Evolutionary conservation across 2,888 invertebrate genomes (phyloP).

Genomic region (Lamellibrachia columna): DNA sequence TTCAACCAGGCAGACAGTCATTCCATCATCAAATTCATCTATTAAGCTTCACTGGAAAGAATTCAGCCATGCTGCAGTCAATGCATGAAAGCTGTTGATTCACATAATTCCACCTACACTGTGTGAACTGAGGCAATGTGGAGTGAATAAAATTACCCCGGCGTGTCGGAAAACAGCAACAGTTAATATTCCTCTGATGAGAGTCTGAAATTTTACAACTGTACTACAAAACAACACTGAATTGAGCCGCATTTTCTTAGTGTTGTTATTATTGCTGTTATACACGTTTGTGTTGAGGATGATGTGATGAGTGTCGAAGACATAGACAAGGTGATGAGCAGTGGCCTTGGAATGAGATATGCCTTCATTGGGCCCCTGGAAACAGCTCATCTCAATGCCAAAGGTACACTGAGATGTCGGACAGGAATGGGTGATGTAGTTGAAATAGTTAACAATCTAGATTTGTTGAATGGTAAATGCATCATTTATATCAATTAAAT

Average conservation of each 20-base stretch:
- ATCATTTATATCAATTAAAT: too few relatives aligned
- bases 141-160: too few relatives aligned
- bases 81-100: too few relatives aligned
- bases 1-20: too few relatives aligned
- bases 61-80: too few relatives aligned
- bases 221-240: not conserved
- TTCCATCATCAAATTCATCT: too few relatives aligned
- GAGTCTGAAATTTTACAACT: too few relatives aligned
- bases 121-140: too few relatives aligned
- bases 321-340: slow-evolving; percentile 89
- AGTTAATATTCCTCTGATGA: too few relatives aligned
- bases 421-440: not conserved
- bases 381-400: slow-evolving; percentile 91
- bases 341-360: slow-evolving; percentile 93
- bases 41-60: too few relatives aligned
- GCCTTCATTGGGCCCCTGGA: slow-evolving; percentile 94
- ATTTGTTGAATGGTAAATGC: not conserved
- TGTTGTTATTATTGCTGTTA: not conserved
- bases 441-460: not conserved
- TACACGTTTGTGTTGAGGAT: slow-evolving; percentile 67
- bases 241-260: not conserved
- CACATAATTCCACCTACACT: too few relatives aligned
- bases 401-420: slow-evolving; percentile 44
- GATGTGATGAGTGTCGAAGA: slow-evolving; percentile 88
- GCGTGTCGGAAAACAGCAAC: too few relatives aligned